Evolutionary conservation across 2,888 invertebrate genomes (phyloP).

Genomic region (Xiphydria camelus): DNA sequence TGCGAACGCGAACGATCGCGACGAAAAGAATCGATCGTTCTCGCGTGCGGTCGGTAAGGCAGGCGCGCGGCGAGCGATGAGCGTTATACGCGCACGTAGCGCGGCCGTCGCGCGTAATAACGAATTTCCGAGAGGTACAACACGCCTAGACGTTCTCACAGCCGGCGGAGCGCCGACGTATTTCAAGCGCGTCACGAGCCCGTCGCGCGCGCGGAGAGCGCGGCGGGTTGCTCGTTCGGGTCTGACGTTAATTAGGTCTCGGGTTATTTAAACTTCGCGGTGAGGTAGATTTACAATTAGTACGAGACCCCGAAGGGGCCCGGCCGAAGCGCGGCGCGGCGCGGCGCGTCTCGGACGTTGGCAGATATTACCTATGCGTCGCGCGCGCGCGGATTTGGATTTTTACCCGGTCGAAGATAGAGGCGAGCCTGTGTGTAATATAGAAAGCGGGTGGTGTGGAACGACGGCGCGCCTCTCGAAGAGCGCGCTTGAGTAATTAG

Average conservation of each 20-base stretch:
- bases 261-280: conserved; percentile 29
- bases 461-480: too few species aligned
- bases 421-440: too few species aligned
- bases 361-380: conserved; percentile 12
- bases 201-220: conserved; percentile 22
- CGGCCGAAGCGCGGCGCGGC: not conserved
- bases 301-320: conserved; percentile 5
- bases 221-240: conserved; percentile 28
- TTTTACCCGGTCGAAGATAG: not conserved
- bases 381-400: conserved; percentile 7
- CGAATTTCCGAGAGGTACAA: too few species aligned
- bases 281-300: conserved; percentile 9
- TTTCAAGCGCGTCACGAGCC: not conserved
- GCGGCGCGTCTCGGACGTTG: not conserved
- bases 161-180: not conserved
- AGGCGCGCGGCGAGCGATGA: too few species aligned
- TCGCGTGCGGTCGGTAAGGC: too few species aligned
- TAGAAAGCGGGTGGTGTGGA: too few species aligned
- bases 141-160: too few species aligned
- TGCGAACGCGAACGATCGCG: too few species aligned
- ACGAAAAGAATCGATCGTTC: too few species aligned
- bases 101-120: too few species aligned
- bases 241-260: conserved; percentile 31
- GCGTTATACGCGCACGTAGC: too few species aligned
- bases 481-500: too few species aligned